These are phyloP conservation scores for Calcarius lapponicus DNA, from an alignment of 2,797 vertebrate genomes.

Conservation along the genomic window DNA sequence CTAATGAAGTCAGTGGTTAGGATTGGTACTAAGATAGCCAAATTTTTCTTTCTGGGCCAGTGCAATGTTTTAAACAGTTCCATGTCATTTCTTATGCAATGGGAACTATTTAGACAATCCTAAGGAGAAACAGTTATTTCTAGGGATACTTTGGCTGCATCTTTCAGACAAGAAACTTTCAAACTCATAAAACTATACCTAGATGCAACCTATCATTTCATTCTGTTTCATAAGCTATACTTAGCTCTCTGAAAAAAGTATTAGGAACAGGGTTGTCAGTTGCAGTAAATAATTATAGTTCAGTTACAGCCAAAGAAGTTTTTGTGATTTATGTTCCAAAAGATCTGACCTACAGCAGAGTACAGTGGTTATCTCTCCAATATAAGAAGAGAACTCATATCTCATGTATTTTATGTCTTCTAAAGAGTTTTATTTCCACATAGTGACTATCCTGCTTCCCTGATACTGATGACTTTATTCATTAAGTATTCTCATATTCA, in stretches of 20 bases:
- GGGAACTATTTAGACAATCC: neutral
- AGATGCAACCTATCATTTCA: neutral
- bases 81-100: rapidly evolving
- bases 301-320: neutral
- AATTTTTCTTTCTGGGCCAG: neutral
- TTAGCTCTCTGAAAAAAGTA: neutral
- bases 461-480: neutral
- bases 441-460: neutral
- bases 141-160: neutral
- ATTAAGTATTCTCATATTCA: neutral
- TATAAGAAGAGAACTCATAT: neutral
- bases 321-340: neutral
- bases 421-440: neutral
- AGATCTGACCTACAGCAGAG: neutral
- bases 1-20: neutral
- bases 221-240: neutral
- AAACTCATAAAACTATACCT: neutral
- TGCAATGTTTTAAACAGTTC: neutral
- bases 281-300: slow-evolving; percentile 15
- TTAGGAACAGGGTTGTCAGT: neutral
- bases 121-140: neutral
- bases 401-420: neutral
- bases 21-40: neutral
- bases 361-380: neutral
- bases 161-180: neutral